A percentile compares a stretch with the other conserved stretches of the same genome.
Evolutionary conservation across 2,113 vertebrate genomes (phyloP).

Genomic region (Dasyprocta punctata): DNA sequence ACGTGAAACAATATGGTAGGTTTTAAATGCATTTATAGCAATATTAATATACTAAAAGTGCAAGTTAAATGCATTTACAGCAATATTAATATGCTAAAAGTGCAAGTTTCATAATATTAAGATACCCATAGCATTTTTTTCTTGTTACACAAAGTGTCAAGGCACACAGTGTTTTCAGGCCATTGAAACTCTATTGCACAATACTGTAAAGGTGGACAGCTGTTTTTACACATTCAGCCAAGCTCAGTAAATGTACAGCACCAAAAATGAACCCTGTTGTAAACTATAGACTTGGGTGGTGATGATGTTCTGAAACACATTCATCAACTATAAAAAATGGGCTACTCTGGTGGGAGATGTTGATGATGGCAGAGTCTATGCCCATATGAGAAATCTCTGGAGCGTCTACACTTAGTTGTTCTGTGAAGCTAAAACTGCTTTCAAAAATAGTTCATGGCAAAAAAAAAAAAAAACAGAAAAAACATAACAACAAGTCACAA

Average conservation of each 20-base stretch:
- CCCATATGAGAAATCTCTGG: background rate
- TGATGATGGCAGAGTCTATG: background rate
- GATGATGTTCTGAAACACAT: background rate
- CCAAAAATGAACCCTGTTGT: background rate
- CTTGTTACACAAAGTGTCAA: background rate
- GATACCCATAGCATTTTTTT: background rate
- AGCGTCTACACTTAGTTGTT: background rate
- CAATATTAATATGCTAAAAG: background rate
- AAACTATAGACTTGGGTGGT: background rate
- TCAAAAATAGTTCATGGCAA: background rate
- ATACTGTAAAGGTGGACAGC: background rate
- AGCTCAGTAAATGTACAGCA: background rate
- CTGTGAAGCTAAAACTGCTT: background rate
- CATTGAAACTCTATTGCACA: background rate
- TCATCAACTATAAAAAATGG: background rate
- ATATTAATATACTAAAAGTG: background rate
- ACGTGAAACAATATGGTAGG: background rate
- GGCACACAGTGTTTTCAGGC: background rate
- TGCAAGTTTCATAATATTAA: background rate
- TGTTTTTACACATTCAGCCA: background rate
- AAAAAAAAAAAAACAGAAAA: background rate
- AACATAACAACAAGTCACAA: background rate
- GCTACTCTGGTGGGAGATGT: background rate
- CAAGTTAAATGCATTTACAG: slow-evolving; percentile 8
- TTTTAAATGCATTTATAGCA: slow-evolving; percentile 7